These are phyloP conservation scores for Triplophysa siluroides DNA, from an alignment of 2,113 vertebrate genomes.

Conservation along the genomic window DNA sequence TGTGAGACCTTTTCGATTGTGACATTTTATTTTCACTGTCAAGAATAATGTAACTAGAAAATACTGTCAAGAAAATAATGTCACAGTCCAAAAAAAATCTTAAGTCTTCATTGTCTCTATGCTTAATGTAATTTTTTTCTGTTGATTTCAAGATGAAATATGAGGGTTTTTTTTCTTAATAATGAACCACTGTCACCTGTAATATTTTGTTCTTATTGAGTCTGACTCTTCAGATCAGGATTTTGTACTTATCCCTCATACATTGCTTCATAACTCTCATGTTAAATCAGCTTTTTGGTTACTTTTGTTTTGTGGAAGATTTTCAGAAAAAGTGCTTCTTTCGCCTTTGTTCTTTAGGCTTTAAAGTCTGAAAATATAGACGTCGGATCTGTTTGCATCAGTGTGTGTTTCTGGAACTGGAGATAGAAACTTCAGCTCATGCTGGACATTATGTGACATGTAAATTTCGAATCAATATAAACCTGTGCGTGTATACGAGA, in stretches of 20 bases:
- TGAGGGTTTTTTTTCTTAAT: neutral
- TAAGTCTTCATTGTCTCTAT: neutral
- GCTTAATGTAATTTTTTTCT: neutral
- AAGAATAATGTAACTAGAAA: too few relatives aligned
- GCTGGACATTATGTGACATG: too few relatives aligned
- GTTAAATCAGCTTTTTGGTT: conserved; percentile 16
- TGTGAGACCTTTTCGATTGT: neutral
- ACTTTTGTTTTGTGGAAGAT: conserved; percentile 42
- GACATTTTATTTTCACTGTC: neutral
- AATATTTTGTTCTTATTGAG: conserved; percentile 66
- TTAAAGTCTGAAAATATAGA: conserved; percentile 19
- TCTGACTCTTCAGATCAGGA: conserved; percentile 18
- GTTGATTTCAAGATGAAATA: neutral
- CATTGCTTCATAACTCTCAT: conserved; percentile 5
- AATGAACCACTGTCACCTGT: neutral
- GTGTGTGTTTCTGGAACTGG: neutral
- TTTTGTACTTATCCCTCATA: neutral
- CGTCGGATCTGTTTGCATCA: too few relatives aligned
- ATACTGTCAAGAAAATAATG: neutral
- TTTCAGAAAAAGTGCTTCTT: conserved; percentile 49
- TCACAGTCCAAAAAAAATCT: neutral
- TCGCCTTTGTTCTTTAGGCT: conserved; percentile 52
- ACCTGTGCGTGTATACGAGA: neutral
- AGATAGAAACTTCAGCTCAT: neutral
- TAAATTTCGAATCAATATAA: neutral